A percentile compares a stretch with the other conserved stretches of the same genome.
Evolutionary conservation across 2,797 vertebrate species (phyloP).

Genomic region (Pangasius krempfi): DNA sequence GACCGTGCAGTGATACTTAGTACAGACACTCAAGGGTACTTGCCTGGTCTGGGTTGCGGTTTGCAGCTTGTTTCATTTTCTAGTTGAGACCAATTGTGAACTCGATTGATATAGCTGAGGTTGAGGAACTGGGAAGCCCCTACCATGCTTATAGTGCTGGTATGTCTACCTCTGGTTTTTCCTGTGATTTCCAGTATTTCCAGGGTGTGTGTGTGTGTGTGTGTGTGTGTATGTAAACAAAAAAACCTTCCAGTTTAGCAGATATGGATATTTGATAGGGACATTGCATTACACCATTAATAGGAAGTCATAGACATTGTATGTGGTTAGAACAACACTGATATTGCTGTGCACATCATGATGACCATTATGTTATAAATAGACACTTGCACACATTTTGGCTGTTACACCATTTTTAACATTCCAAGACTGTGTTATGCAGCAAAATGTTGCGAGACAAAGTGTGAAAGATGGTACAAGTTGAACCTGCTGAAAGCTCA

Average conservation of each 20-base stretch:
- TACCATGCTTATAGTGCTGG: background rate
- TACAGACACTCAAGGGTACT: background rate
- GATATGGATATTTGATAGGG: background rate
- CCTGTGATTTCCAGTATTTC: background rate
- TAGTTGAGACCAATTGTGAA: background rate
- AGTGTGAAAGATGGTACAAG: conserved; percentile 13
- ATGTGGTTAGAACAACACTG: background rate
- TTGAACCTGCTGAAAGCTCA: conserved; percentile 15
- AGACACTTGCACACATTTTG: conserved; percentile 9
- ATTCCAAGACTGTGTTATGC: background rate
- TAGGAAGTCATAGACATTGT: background rate
- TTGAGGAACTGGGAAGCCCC: background rate
- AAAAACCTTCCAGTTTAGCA: background rate
- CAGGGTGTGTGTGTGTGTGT: background rate
- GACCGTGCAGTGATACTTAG: background rate
- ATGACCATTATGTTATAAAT: conserved; percentile 21
- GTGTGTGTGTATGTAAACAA: background rate
- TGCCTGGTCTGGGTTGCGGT: background rate
- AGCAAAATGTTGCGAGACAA: background rate
- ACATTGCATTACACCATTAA: background rate
- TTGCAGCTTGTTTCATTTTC: background rate
- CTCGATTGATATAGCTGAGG: background rate
- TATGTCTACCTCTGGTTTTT: background rate
- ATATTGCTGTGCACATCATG: background rate
- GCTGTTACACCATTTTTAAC: conserved; percentile 8